A percentile compares a stretch with the other conserved stretches of the same genome.
Conservation (phyloP, 2,888 invertebrate genomes). For the Notocelia uddmanniana region DNA sequence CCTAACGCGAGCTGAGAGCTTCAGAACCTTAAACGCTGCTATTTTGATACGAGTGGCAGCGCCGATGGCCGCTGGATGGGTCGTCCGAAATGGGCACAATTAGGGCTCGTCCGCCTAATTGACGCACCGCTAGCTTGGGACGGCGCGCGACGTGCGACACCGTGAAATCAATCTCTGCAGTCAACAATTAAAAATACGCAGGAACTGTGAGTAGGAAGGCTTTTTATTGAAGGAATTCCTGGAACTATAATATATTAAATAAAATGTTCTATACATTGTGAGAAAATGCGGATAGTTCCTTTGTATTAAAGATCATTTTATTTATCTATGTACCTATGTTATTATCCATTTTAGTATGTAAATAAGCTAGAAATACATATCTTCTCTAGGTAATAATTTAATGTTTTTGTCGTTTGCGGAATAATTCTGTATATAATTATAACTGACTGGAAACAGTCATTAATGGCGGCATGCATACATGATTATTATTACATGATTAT, state of each 20-base stretch:
- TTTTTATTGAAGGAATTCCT: neutral
- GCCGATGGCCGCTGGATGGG: slow-evolving; percentile 54
- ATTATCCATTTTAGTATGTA: no score
- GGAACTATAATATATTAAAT: slow-evolving; percentile 3
- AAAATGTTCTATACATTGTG: neutral
- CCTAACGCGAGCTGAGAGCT: slow-evolving; percentile 17
- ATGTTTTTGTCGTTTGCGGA: no score
- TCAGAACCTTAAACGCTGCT: slow-evolving; percentile 43
- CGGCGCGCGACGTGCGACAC: slow-evolving; percentile 48
- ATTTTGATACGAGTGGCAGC: slow-evolving; percentile 57
- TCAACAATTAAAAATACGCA: slow-evolving; percentile 10
- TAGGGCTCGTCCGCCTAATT: slow-evolving; percentile 76
- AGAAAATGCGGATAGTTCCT: no score
- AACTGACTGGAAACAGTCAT: no score
- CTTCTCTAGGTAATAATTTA: no score
- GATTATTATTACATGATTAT: no score
- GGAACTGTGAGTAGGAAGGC: neutral
- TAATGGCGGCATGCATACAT: no score
- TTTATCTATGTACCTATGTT: no score
- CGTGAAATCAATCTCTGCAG: slow-evolving; percentile 41
- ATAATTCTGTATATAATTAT: no score
- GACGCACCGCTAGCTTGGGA: slow-evolving; percentile 58
- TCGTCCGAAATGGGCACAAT: slow-evolving; percentile 77
- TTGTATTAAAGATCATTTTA: no score
- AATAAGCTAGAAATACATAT: no score